Base-by-base conservation (phyloP, 53 echinoderm and acorn worm genomes). In the Crossaster papposus region DNA sequence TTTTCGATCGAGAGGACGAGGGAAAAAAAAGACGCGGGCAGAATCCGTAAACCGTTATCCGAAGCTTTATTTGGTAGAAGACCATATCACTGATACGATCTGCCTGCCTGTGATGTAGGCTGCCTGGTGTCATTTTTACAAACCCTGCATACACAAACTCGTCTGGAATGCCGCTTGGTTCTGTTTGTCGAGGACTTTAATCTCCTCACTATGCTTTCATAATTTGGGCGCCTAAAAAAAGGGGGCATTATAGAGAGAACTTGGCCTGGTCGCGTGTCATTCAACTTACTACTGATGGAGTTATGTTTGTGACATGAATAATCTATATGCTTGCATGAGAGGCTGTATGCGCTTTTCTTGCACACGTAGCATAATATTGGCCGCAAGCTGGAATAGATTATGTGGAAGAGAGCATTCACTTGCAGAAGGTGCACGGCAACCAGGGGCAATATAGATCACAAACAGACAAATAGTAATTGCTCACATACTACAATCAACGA, bases 1-100 rank as follows among this genome's bases (percentile, higher is more conserved):
- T 52, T 85, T 85, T 85, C 85, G 85, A 85, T 85, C 85, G 85
- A 72, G 44, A 30, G 53, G 53, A 11, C 58, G 58, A 72, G n/a
- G 51, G 26, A 29, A 44, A 14, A 23, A n/a, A 72, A 70, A 65
- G 72, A 83, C 83, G 83, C 83, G 65, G 68, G 68, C 44, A 36
- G 83, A 65, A 65, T 83, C 83, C 68, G 29, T 83, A 36, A 83
- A 83, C 36, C n/a, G 58, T 20, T 58, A 3, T 20, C 30, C 11
- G 44, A 44, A 9, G 44, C 18, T 55, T 65, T 28, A 62, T 32
- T 63, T 58, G 80, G 20, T 24, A 31, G 38, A 38, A 65, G 83
- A 38, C 37, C 36, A 14, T 65, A 83, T 65, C 81, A 32, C 34
- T 38, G 70, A 83, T 70, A 70, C 70, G 65, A 38, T 65, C 68